Conservation (phyloP, 2,888 invertebrate genomes). For the Pristionchus fissidentatus region DNA sequence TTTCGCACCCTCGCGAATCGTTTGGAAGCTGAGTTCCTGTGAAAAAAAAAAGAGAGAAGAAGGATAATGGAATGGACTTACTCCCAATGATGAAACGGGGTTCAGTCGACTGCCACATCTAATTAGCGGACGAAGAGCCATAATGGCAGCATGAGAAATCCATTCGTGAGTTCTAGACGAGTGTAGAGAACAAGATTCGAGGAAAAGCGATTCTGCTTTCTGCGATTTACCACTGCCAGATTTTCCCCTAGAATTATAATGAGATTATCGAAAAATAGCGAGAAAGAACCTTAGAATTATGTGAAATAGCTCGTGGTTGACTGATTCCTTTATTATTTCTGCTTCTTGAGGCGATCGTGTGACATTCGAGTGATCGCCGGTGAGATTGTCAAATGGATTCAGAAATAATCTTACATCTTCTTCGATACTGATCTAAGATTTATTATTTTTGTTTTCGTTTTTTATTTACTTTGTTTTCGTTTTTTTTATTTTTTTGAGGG, state of each 20-base stretch:
- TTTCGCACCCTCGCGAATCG: constrained; percentile 12
- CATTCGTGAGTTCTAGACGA: too few relatives aligned
- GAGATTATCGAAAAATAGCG: background rate
- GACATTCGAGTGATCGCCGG: constrained; percentile 46
- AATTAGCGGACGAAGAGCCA: constrained; percentile 55
- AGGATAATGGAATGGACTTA: background rate
- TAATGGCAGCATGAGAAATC: constrained; percentile 49
- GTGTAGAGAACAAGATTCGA: background rate
- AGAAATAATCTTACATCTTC: constrained; percentile 48
- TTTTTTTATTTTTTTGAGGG: too few relatives aligned
- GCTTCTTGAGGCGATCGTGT: background rate
- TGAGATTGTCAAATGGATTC: constrained; percentile 60
- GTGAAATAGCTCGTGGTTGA: background rate
- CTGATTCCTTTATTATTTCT: background rate
- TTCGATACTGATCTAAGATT: constrained; percentile 12
- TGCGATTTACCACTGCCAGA: constrained; percentile 11
- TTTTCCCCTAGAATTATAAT: constrained; percentile 17
- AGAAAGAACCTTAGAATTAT: constrained; percentile 3
- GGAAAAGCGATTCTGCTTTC: background rate
- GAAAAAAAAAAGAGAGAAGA: background rate
- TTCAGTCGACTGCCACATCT: background rate
- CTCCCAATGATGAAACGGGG: background rate
- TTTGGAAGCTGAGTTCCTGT: constrained; percentile 33
- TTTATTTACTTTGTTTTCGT: too few relatives aligned
- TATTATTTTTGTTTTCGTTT: background rate